Evolutionary conservation across 2,888 invertebrate species (phyloP).

Genomic region (Chaetoderma sp.): DNA sequence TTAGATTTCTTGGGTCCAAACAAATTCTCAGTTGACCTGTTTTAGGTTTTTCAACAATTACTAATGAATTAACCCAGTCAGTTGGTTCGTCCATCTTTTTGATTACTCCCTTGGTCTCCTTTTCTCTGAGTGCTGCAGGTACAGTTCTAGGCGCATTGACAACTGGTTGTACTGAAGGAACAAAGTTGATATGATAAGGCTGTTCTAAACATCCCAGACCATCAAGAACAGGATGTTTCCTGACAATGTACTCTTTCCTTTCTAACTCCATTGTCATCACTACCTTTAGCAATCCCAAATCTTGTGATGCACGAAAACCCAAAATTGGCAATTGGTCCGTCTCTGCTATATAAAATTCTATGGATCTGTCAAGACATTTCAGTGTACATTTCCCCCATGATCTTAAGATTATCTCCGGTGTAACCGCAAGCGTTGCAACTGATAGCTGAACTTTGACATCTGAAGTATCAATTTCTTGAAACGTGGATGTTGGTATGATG

Average conservation of each 20-base stretch:
- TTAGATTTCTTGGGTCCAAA: constrained; percentile 8
- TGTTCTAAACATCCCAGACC: neutral
- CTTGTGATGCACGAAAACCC: neutral
- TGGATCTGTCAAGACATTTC: neutral
- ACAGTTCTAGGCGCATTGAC: constrained; percentile 8
- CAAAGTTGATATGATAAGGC: neutral
- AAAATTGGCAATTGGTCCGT: neutral
- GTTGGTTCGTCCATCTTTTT: constrained; percentile 10
- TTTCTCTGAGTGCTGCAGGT: constrained; percentile 6
- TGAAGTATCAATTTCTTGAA: neutral
- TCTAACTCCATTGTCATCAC: too few species aligned
- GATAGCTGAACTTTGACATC: neutral
- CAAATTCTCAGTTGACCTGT: constrained; percentile 9
- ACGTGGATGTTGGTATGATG: too few species aligned
- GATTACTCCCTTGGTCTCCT: constrained; percentile 1
- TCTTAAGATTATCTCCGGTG: neutral
- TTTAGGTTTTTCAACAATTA: constrained; percentile 6
- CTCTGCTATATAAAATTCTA: neutral
- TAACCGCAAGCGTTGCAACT: neutral
- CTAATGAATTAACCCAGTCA: constrained; percentile 13
- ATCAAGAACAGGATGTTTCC: too few species aligned
- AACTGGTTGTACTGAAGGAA: constrained; percentile 8
- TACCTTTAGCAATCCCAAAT: neutral
- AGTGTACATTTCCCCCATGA: neutral
- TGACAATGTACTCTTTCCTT: too few species aligned